phyloP scores from a whole-genome alignment of 2,113 vertebrate species.

The Antechinus flavipes region DNA sequence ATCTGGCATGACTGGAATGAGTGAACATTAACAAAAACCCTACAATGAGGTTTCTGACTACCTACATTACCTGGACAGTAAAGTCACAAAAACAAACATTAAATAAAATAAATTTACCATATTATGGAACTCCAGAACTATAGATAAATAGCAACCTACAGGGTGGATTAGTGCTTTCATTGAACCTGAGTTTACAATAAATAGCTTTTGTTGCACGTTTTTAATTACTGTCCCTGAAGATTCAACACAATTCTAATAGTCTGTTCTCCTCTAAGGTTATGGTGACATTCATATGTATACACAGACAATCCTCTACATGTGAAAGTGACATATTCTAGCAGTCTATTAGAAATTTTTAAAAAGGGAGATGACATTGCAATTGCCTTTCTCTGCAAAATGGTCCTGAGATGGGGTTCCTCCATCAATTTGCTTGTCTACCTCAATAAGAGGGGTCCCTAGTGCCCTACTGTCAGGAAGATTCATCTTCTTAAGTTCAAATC shows the following conservation, averaged over 20 bases:
- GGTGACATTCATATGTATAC: not conserved
- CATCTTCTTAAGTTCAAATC: no score
- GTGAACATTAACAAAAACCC: no score
- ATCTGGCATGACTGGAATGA: no score
- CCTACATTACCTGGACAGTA: conserved; percentile 39
- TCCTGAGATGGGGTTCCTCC: no score
- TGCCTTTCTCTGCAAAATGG: not conserved
- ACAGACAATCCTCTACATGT: conserved; percentile 6
- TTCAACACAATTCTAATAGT: not conserved
- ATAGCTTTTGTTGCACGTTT: not conserved
- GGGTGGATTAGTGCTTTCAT: not conserved
- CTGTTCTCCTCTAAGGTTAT: not conserved
- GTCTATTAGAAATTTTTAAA: not conserved
- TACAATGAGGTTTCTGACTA: not conserved
- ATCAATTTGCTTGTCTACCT: no score
- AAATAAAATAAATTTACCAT: conserved; percentile 59
- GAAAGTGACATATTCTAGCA: not conserved
- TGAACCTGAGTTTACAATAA: not conserved
- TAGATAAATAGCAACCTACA: conserved; percentile 62
- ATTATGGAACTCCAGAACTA: conserved; percentile 59
- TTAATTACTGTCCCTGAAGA: not conserved
- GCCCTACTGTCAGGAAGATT: not conserved
- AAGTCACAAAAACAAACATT: conserved; percentile 56
- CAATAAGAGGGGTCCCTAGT: not conserved
- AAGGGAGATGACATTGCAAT: not conserved